Base-by-base conservation (phyloP, 2,797 vertebrate species). In the Furcifer pardalis region DNA sequence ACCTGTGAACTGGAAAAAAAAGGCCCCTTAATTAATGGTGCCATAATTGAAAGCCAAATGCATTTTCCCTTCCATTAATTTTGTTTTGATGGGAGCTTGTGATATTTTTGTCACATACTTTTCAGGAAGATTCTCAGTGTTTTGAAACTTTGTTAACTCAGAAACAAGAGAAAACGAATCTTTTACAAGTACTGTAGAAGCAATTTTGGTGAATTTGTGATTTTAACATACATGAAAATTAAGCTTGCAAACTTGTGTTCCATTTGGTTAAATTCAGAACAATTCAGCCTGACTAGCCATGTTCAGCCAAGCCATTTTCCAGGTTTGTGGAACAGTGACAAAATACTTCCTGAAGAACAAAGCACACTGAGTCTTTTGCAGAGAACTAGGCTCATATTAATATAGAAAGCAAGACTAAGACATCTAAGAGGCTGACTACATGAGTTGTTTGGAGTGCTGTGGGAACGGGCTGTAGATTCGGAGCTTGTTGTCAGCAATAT, bases 51-150 rank as follows among this genome's bases (percentile, higher is more conserved):
- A 68, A 68, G 66, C 66, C 66, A 68, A 68, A 69, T 7, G 19
- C 30, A 59, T 46, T 79, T 40, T 60, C 27, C 46, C 10, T n/a
- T 68, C 63, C 75, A 82, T 90, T 81, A 44, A 44, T 77, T 59
- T 46, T 2, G 6, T 2, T 60, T 77, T 27, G 40, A 77, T 77
- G 44, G 37, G 75, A 44, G 65, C 37, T 0, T 60, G 0, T 0
- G 0, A 65, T 52, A 25, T 79, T 85, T 68, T 84, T 83, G 35
- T 77, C 30, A 40, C 65, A 73, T 4, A 0, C 8, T 90, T 90
- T 62, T 49, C 63, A 83, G 71, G 77, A 90, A 79, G 12, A 4
- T 59, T 56, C 60, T 68, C 42, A 32, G 32, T n/a, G 25, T 79
- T 60, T 69, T 19, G 72, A 35, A 27, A 5, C n/a, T 77, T 81